phyloP scores from a whole-genome alignment of 1,140 invertebrate genomes.

The Orussus abietinus region DNA sequence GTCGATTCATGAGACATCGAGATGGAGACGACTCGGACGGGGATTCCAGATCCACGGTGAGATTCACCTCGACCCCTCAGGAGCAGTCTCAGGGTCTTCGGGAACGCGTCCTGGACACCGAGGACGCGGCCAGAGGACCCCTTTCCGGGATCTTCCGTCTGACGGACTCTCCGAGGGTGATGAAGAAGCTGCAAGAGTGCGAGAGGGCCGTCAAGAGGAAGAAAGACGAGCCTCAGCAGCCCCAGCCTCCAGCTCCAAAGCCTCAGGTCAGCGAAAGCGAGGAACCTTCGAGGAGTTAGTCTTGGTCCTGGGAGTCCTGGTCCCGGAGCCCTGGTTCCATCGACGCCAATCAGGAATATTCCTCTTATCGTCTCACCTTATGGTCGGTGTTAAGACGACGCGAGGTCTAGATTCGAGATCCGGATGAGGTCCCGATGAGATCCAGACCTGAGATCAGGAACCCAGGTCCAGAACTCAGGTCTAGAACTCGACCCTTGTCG shows the following conservation, averaged over 20 bases:
- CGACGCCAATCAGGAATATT: no score
- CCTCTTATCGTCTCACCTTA: background rate
- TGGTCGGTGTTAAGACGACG: conserved; percentile 14
- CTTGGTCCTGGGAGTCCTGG: no score
- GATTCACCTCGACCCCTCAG: conserved; percentile 40
- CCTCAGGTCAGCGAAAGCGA: conserved; percentile 51
- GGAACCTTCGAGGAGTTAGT: no score
- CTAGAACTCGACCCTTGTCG: no score
- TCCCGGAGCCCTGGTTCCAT: no score
- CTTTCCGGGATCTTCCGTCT: conserved; percentile 86
- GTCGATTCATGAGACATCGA: conserved; percentile 56
- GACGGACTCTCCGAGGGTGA: conserved; percentile 82
- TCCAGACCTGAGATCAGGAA: no score
- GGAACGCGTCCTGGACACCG: conserved; percentile 80
- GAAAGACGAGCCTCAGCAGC: conserved; percentile 64
- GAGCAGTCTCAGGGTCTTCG: conserved; percentile 47
- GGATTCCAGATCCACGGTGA: conserved; percentile 42
- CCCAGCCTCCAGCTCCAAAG: conserved; percentile 53
- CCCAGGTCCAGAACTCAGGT: no score
- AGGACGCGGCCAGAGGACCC: conserved; percentile 83
- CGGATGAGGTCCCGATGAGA: no score
- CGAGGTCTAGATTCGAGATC: no score
- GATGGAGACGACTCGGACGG: conserved; percentile 53
- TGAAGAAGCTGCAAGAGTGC: conserved; percentile 80
- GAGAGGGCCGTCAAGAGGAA: conserved; percentile 70